phyloP scores from a whole-genome alignment of 2,113 vertebrate species.

The Numenius arquata region DNA sequence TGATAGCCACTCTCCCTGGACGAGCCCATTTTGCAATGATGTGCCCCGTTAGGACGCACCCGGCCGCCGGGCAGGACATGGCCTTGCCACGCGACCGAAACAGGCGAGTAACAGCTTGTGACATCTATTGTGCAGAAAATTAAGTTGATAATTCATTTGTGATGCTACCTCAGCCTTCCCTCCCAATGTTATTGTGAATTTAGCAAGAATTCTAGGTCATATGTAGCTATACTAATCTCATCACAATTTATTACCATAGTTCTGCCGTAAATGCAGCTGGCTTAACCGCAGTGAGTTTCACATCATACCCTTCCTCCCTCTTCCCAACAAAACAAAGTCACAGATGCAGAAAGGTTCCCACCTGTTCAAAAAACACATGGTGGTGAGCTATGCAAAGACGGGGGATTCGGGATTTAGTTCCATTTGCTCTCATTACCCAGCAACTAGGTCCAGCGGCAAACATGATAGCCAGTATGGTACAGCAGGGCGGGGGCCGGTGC shows the following conservation, averaged over 20 bases:
- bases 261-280: constrained; percentile 26
- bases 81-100: neutral
- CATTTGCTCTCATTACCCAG: neutral
- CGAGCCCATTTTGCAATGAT: neutral
- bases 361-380: neutral
- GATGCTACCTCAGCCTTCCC: constrained; percentile 11
- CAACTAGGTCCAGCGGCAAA: neutral
- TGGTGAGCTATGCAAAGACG: neutral
- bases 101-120: neutral
- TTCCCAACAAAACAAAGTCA: neutral
- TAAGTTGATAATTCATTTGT: constrained; percentile 26
- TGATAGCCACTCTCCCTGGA: constrained; percentile 21
- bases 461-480: fast-evolving
- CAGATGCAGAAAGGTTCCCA: neutral
- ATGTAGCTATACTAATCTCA: neutral
- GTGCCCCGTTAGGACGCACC: neutral
- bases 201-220: constrained; percentile 28
- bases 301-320: neutral
- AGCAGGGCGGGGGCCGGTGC: neutral
- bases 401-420: neutral
- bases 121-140: constrained; percentile 25
- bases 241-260: neutral
- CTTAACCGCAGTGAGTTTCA: constrained; percentile 4
- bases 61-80: fast-evolving
- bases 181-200: neutral